These are phyloP conservation scores for Mionectes macconnelli DNA, from an alignment of 2,113 vertebrate genomes.

Conservation along the genomic window DNA sequence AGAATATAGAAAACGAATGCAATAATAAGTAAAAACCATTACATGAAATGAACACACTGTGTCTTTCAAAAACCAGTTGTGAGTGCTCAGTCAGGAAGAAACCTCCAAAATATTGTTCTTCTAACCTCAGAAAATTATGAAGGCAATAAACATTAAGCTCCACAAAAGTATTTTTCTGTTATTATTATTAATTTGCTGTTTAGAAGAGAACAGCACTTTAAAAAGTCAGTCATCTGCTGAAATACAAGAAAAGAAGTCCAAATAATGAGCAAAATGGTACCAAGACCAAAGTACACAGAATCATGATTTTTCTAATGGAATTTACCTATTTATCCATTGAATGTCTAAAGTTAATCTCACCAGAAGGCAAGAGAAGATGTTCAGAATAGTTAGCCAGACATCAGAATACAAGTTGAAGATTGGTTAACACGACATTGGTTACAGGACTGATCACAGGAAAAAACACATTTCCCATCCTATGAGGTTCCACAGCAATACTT, in stretches of 20 bases:
- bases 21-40: background rate
- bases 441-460: background rate
- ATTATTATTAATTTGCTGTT: background rate
- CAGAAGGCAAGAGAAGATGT: background rate
- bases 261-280: background rate
- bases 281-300: accelerated
- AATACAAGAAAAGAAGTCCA: background rate
- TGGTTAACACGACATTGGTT: background rate
- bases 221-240: background rate
- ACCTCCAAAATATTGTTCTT: background rate
- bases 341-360: background rate
- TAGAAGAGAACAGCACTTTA: background rate
- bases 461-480: accelerated
- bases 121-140: background rate
- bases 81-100: background rate
- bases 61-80: background rate
- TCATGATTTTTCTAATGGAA: background rate
- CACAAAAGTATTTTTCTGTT: background rate
- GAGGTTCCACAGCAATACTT: background rate
- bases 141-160: background rate
- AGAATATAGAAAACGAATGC: background rate
- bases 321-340: background rate
- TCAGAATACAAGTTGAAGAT: background rate
- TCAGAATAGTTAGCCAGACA: background rate
- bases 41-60: background rate